Conservation (phyloP, 2,888 invertebrate genomes). For the Xylota segnis region DNA sequence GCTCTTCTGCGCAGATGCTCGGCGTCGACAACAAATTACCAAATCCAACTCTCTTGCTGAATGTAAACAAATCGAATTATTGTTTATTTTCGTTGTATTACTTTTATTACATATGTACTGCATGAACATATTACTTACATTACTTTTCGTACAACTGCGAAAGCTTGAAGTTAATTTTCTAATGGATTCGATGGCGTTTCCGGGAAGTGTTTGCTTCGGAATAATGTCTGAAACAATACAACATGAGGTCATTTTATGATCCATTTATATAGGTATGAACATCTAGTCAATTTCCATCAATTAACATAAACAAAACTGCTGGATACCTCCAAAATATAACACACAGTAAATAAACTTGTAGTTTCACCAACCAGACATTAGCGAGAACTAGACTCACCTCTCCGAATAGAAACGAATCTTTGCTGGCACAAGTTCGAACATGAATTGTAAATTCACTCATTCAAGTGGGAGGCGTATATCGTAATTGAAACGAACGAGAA, state of each 20-base stretch:
- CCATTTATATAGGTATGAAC: too few relatives aligned
- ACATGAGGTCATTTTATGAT: too few relatives aligned
- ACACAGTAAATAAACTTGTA: not conserved
- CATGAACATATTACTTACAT: too few relatives aligned
- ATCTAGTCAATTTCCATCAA: too few relatives aligned
- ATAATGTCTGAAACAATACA: too few relatives aligned
- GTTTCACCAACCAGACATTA: not conserved
- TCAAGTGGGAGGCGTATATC: not conserved
- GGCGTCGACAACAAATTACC: not conserved
- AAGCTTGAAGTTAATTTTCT: too few relatives aligned
- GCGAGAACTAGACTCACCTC: not conserved
- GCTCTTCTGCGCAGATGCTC: not conserved
- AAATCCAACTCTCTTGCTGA: not conserved
- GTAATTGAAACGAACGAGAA: not conserved
- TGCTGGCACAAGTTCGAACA: slow-evolving; percentile 24
- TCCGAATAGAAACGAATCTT: not conserved
- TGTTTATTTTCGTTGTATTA: not conserved
- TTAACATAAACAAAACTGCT: too few relatives aligned
- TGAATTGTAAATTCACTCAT: not conserved
- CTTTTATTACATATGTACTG: too few relatives aligned
- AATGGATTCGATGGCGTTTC: too few relatives aligned
- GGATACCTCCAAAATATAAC: too few relatives aligned
- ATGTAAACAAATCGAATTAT: not conserved
- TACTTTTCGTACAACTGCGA: too few relatives aligned
- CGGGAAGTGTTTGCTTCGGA: too few relatives aligned